Evolutionary conservation across 2,888 invertebrate genomes (phyloP).

Genomic region (Melanchra persicariae): DNA sequence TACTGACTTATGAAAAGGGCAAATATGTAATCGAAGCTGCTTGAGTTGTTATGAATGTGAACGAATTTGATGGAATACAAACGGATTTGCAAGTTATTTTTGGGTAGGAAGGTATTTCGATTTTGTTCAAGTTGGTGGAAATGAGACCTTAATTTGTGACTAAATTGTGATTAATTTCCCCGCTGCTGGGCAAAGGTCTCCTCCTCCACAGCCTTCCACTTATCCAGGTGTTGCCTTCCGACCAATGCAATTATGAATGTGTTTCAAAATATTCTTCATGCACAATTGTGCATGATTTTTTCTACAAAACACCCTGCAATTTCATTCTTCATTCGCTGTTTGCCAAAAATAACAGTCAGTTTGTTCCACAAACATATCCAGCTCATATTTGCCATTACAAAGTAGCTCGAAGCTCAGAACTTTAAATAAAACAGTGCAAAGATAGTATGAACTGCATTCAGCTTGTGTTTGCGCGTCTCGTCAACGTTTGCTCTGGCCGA

Average conservation of each 20-base stretch:
- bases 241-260: too few species aligned
- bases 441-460: slow-evolving; percentile 62
- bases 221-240: too few species aligned
- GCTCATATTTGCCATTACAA: slow-evolving; percentile 62
- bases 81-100: not conserved
- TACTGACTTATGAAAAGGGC: slow-evolving; percentile 27
- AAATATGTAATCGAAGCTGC: slow-evolving; percentile 36
- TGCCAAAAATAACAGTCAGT: slow-evolving; percentile 33
- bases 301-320: not conserved
- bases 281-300: too few species aligned
- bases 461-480: slow-evolving; percentile 55
- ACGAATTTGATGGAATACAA: not conserved
- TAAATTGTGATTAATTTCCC: too few species aligned
- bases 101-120: not conserved
- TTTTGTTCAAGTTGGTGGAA: not conserved
- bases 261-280: too few species aligned
- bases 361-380: slow-evolving; percentile 50
- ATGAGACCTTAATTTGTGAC: not conserved
- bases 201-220: too few species aligned
- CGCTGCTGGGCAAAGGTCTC: too few species aligned
- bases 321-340: not conserved
- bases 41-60: slow-evolving; percentile 5
- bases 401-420: slow-evolving; percentile 56
- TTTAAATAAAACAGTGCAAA: slow-evolving; percentile 66
- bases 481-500: slow-evolving; percentile 63